Evolutionary conservation across 2,888 invertebrate species (phyloP).

Genomic region (Parnassius glacialis): DNA sequence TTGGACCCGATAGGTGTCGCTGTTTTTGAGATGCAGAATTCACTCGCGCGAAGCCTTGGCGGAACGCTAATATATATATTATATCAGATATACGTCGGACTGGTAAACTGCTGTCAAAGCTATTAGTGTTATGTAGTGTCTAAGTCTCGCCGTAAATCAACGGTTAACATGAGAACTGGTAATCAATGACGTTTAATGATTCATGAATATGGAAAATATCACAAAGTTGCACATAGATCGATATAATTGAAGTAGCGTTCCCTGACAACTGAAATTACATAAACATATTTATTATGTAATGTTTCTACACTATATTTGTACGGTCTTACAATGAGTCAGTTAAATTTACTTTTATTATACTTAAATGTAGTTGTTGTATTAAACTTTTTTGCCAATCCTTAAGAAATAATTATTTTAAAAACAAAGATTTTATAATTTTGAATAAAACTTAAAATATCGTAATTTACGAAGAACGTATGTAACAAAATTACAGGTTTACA

Average conservation of each 20-base stretch:
- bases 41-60: too few species aligned
- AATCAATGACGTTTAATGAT: constrained; percentile 25
- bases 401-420: too few species aligned
- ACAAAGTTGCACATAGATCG: constrained; percentile 16
- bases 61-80: too few species aligned
- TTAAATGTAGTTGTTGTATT: too few species aligned
- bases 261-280: constrained; percentile 20
- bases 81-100: constrained; percentile 3
- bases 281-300: constrained; percentile 16
- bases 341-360: too few species aligned
- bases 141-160: constrained; percentile 10
- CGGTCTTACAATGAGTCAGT: background rate
- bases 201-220: constrained; percentile 27
- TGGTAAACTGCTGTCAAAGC: constrained; percentile 13
- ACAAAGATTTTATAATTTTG: too few species aligned
- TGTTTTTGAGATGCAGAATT: too few species aligned
- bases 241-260: constrained; percentile 17
- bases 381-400: too few species aligned
- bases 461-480: too few species aligned
- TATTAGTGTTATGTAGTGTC: constrained; percentile 7
- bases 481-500: too few species aligned
- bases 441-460: too few species aligned
- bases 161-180: constrained; percentile 19
- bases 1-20: too few species aligned
- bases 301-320: constrained; percentile 6